Percentiles rank a stretch among this genome's conserved stretches.
These are phyloP conservation scores for Sprattus sprattus DNA, from an alignment of 2,113 vertebrate species.

Conservation along the genomic window DNA sequence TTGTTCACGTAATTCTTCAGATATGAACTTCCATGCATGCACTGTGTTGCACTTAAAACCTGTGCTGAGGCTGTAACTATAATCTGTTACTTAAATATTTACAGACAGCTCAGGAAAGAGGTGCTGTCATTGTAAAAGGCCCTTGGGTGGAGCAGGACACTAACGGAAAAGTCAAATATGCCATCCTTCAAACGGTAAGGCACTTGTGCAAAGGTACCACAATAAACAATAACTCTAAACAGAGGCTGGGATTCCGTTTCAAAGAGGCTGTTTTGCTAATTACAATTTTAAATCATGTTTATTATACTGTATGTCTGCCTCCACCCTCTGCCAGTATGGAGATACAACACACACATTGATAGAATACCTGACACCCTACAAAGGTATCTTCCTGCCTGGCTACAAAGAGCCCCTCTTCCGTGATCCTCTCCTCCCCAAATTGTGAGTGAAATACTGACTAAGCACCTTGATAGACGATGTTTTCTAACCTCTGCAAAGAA, in stretches of 20 bases:
- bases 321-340: constrained; percentile 69
- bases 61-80: constrained; percentile 10
- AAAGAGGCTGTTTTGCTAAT: not conserved
- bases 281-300: not conserved
- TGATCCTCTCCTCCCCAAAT: constrained; percentile 68
- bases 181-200: constrained; percentile 76
- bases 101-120: constrained; percentile 72
- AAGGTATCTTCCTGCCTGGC: constrained; percentile 75
- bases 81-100: constrained; percentile 25
- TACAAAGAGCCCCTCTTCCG: constrained; percentile 71
- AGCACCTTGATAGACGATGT: not conserved
- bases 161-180: constrained; percentile 74
- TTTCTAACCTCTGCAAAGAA: not conserved
- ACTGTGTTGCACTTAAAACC: not conserved
- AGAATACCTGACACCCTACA: constrained; percentile 75
- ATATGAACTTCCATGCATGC: not conserved
- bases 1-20: not conserved
- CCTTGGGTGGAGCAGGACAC: constrained; percentile 79
- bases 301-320: constrained; percentile 14
- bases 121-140: constrained; percentile 70
- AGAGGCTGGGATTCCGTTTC: not conserved
- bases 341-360: constrained; percentile 80
- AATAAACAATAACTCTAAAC: not conserved
- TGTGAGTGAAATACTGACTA: constrained; percentile 64
- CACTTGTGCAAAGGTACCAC: not conserved